These are phyloP conservation scores for Molossus molossus DNA, from an alignment of 2,797 vertebrate species.

Conservation along the genomic window DNA sequence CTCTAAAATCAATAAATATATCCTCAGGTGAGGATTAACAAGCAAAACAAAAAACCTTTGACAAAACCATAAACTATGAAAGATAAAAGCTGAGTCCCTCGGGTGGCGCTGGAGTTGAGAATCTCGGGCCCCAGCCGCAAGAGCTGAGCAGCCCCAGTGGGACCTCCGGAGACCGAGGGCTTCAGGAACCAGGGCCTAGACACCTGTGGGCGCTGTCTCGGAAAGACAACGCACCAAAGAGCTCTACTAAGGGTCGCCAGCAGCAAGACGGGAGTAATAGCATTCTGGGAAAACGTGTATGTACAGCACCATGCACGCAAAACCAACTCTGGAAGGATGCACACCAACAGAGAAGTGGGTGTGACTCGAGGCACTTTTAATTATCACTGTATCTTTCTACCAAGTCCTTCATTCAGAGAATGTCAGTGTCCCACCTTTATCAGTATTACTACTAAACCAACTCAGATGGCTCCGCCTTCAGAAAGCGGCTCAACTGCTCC, in stretches of 20 bases:
- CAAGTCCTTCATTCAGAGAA: background rate
- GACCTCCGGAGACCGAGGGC: background rate
- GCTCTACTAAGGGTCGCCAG: background rate
- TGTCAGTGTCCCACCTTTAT: background rate
- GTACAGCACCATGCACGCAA: accelerated
- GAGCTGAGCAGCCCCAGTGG: background rate
- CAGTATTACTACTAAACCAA: background rate
- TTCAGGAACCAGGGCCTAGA: background rate
- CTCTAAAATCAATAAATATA: background rate
- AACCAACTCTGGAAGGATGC: background rate
- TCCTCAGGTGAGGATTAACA: background rate
- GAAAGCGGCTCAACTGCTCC: background rate
- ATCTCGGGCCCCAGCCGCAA: background rate
- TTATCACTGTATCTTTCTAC: background rate
- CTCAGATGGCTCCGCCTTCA: accelerated
- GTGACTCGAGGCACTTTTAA: accelerated
- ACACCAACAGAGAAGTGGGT: accelerated
- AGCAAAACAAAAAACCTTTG: background rate
- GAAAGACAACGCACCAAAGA: background rate
- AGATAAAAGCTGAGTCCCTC: background rate
- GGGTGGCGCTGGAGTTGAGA: background rate
- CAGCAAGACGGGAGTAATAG: background rate
- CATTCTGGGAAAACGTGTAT: background rate
- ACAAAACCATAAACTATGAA: background rate
- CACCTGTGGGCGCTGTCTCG: background rate